phyloP scores from a whole-genome alignment of 2,888 invertebrate genomes.

The Pristionchus japonicus region DNA sequence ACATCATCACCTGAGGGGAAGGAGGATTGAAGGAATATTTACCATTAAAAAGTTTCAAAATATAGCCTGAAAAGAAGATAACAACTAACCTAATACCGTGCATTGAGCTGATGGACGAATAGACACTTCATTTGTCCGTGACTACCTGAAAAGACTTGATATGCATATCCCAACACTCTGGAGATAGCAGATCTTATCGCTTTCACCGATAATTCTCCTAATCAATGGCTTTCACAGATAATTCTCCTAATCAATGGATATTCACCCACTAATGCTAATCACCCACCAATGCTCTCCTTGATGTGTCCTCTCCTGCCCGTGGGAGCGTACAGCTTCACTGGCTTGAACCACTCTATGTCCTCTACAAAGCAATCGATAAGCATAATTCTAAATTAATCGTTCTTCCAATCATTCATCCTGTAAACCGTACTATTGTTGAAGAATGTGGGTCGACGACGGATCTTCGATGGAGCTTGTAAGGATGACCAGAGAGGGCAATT shows the following conservation, averaged over 20 bases:
- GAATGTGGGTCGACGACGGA: conserved; percentile 95
- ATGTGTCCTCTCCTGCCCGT: conserved; percentile 95
- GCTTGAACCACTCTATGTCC: conserved; percentile 95
- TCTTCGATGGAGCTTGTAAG: conserved; percentile 85
- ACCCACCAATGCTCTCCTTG: conserved; percentile 82
- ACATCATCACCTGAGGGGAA: conserved; percentile 79
- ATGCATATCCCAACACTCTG: neutral
- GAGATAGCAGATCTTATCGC: neutral
- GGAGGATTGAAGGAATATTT: neutral
- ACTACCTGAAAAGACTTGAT: conserved; percentile 84
- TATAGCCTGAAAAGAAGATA: neutral
- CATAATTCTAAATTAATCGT: too few relatives aligned
- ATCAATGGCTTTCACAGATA: too few relatives aligned
- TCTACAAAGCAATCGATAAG: conserved; percentile 78
- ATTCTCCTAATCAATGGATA: too few relatives aligned
- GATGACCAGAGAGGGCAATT: conserved; percentile 90
- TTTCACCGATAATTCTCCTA: neutral
- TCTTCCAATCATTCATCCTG: too few relatives aligned
- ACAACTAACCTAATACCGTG: conserved; percentile 86
- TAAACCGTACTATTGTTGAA: conserved; percentile 86
- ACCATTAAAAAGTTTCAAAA: neutral
- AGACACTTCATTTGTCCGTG: conserved; percentile 99
- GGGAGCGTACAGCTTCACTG: conserved; percentile 92
- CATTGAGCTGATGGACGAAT: conserved; percentile 94
- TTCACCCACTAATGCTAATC: too few relatives aligned